Evolutionary conservation across 2,797 vertebrate genomes (phyloP), one percentile per base, ranked within the genome.

Genomic region (Microtus californicus): DNA sequence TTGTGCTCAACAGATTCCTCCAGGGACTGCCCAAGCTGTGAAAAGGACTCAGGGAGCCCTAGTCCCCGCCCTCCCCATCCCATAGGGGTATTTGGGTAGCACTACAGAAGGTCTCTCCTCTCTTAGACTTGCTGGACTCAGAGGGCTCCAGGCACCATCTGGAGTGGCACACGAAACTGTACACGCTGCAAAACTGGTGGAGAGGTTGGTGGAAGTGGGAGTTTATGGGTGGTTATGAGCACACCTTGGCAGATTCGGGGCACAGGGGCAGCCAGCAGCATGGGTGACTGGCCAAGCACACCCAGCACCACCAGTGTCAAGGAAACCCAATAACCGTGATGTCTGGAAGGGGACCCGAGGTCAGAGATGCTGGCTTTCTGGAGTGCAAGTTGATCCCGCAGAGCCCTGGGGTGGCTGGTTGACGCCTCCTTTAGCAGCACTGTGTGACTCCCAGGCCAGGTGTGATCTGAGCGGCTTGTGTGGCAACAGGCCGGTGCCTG

Each of bases 401-500:
- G 25, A 9, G 65, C 51, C 43, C 2, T 4, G 29, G n/a, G 21
- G 10, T 23, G 0, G 31, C 34, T 45, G 17, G 0, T 0, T 27
- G 37, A 11, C 3, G 87, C 9, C 34, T 71, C 74, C 85, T 78
- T 85, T 29, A 51, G 13, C 19, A 2, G 6, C 73, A 40, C 31
- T 37, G 59, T 15, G 0, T 13, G 14, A 27, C 1, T 0, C 45
- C 6, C 5, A 25, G 31, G n/a, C 23, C 0, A 31, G 4, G 15
- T 23, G 87, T 25, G 9, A 43, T 83, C 82, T 48, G 56, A n/a
- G 14, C 1, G 1, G 37, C 51, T 40, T 56, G 40, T 54, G 17
- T 6, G 73, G 48, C 48, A 10, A 0, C 29, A 80, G 6, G 0
- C 71, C 0, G 37, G 65, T 74, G 43, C 31, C 43, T 4, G 6